Evolutionary conservation across 1,140 invertebrate genomes (phyloP).

Genomic region (Caerostris extrusa): DNA sequence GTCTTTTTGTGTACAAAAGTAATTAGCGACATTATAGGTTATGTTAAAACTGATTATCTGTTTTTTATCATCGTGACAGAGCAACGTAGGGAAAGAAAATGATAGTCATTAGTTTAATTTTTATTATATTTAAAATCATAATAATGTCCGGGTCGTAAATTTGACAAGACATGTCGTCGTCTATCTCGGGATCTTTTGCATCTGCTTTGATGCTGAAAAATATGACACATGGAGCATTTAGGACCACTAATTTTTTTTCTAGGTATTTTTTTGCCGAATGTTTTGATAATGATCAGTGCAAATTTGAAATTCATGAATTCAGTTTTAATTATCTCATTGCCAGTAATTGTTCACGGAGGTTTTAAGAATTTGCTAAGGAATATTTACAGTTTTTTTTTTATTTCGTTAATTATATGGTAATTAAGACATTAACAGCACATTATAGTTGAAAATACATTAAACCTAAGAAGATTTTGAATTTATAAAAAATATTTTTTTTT

Average conservation of each 20-base stretch:
- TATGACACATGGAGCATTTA: background rate
- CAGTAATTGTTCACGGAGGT: background rate
- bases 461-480: no score
- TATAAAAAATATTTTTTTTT: no score
- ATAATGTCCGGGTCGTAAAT: background rate
- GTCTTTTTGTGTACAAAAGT: background rate
- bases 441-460: no score
- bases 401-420: no score
- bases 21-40: background rate
- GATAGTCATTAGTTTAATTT: slow-evolving; percentile 24
- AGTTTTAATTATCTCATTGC: background rate
- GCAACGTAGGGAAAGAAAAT: background rate
- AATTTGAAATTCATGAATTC: background rate
- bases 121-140: background rate
- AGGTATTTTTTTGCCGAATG: background rate
- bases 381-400: background rate
- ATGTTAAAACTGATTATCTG: slow-evolving; percentile 11
- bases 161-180: background rate
- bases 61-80: background rate
- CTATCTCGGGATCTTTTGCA: background rate
- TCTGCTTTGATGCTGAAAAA: background rate
- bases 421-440: no score
- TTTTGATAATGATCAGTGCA: background rate
- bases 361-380: background rate
- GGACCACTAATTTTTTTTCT: background rate